These are phyloP conservation scores for Perithous albicinctus DNA, from an alignment of 2,888 invertebrate species.

Conservation along the genomic window DNA sequence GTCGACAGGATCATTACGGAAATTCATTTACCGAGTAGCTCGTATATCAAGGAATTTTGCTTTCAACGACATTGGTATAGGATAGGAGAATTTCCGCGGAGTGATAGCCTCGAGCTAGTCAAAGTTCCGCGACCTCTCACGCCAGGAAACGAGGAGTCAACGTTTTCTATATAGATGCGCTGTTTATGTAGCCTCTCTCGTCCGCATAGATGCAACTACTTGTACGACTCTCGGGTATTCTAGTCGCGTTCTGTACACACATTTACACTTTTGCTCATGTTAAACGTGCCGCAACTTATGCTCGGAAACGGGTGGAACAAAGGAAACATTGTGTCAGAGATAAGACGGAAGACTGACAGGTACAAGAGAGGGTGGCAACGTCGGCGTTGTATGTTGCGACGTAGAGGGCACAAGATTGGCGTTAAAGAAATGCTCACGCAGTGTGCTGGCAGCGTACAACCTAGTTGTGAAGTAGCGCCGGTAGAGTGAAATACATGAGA, in stretches of 20 bases:
- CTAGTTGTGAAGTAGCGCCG: background rate
- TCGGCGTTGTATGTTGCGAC: slow-evolving; percentile 14
- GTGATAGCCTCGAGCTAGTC: slow-evolving; percentile 33
- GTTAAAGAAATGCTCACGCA: slow-evolving; percentile 51
- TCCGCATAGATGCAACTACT: slow-evolving; percentile 10
- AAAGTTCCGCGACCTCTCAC: slow-evolving; percentile 63
- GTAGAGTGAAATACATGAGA: background rate
- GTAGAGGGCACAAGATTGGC: slow-evolving; percentile 44
- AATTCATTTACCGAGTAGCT: background rate
- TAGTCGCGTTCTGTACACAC: slow-evolving; percentile 40
- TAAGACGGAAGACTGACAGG: slow-evolving; percentile 66
- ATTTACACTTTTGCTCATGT: slow-evolving; percentile 15
- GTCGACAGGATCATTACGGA: slow-evolving; percentile 17
- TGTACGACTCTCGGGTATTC: slow-evolving; percentile 18
- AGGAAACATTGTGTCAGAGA: slow-evolving; percentile 59
- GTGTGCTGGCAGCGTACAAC: background rate
- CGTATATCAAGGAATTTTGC: slow-evolving; percentile 10
- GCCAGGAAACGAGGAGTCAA: slow-evolving; percentile 58
- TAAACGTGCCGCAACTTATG: slow-evolving; percentile 53
- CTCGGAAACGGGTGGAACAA: slow-evolving; percentile 56
- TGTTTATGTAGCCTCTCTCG: slow-evolving; percentile 47
- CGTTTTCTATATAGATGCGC: slow-evolving; percentile 41
- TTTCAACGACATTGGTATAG: background rate
- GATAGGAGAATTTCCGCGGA: slow-evolving; percentile 6
- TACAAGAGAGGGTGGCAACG: slow-evolving; percentile 22